phyloP scores from a whole-genome alignment of 2,797 vertebrate genomes.

The Takifugu ocellatus region DNA sequence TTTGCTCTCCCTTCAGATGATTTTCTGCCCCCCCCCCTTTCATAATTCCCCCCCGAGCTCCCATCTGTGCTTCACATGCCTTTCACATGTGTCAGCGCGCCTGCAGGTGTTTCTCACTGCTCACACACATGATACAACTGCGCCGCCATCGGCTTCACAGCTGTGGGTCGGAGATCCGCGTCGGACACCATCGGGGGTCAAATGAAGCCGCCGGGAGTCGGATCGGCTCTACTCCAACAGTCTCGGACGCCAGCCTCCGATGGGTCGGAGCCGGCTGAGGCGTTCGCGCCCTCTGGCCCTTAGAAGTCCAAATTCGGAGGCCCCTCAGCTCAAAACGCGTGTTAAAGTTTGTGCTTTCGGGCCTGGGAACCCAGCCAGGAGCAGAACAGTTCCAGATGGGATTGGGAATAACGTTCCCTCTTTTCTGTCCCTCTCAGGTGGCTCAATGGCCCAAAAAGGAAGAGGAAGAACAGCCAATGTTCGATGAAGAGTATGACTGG shows the following conservation, averaged over 20 bases:
- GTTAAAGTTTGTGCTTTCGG: not conserved
- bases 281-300: too few relatives aligned
- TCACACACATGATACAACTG: not conserved
- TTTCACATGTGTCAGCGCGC: slow-evolving; percentile 27
- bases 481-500: slow-evolving; percentile 99
- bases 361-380: not conserved
- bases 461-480: slow-evolving; percentile 99
- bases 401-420: not conserved
- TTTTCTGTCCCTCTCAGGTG: slow-evolving; percentile 76
- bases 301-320: too few relatives aligned
- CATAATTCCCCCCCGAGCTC: slow-evolving; percentile 34
- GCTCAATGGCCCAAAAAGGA: slow-evolving; percentile 97
- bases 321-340: too few relatives aligned
- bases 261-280: too few relatives aligned
- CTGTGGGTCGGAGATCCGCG: too few relatives aligned
- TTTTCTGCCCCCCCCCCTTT: not conserved
- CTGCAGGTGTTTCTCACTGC: slow-evolving; percentile 25
- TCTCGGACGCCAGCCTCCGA: too few relatives aligned
- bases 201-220: not conserved
- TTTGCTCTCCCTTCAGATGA: slow-evolving; percentile 7
- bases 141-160: not conserved
- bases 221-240: too few relatives aligned
- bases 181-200: not conserved
- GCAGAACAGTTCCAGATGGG: not conserved
- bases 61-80: slow-evolving; percentile 31